Base-by-base conservation (phyloP, 2,888 invertebrate genomes). In the Sinohyriopsis cumingii region DNA sequence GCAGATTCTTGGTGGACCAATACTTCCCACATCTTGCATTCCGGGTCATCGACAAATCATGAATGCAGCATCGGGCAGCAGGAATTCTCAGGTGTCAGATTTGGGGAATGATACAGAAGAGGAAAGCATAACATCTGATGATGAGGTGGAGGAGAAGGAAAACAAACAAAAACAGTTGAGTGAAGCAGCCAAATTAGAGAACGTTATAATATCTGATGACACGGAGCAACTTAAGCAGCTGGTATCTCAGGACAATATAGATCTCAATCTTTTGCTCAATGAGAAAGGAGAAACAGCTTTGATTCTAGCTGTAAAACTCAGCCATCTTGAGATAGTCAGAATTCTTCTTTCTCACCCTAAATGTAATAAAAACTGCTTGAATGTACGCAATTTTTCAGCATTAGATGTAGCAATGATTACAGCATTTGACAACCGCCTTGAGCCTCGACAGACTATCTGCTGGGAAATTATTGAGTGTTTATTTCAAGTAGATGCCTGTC, bases 321-420 rank as follows among this genome's bases (percentile, higher is more conserved):
- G 82, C 28, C 79, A 80, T 60, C 63, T 76, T 33, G 79, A 82
- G 28, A 78, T 82, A 67, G 84, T 86, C n/a, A 74, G 80, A 70
- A 71, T 71, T 15, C 63, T 86, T 59, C 71, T 86, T 20, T 65
- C 72, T 7, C 69, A 79, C 0, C 66, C 68, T 24, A 68, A 70
- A 0, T 84, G 84, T 72, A 73, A 82, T 57, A 82, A 81, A 54
- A 80, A 80, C 61, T 72, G 77, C 59, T 69, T 79, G 12, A 85
- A 85, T 69, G 75, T 82, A 15, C 82, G 83, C 63, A 74, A 79
- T 67, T 84, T 81, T 66, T 82, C 84, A 33, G 78, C 84, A 2
- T 71, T 86, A 22, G 86, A 86, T 68, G 72, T 84, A 20, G 86
- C 86, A 12, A 67, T 86, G 57, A 81, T 86, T 15, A 82, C 83